Evolutionary conservation across 2,888 invertebrate genomes (phyloP), one percentile per base, ranked within the genome.

Genomic region (Agrochola lota): DNA sequence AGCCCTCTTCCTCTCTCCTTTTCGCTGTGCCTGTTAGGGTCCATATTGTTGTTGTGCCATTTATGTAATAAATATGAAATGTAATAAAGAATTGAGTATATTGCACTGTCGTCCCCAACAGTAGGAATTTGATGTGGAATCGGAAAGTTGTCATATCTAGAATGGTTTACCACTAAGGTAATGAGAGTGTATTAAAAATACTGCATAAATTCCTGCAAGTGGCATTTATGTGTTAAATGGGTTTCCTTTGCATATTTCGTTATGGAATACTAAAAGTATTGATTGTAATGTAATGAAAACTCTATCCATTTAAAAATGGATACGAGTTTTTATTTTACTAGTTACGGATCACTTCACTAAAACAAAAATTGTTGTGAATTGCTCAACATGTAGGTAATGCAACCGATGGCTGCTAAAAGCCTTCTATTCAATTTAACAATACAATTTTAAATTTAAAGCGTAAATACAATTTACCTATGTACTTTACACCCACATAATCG

Each of bases 221-320:
- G 26, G 23, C 0, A 23, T 20, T 23, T 40, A 23, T 2, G 17
- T 40, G 9, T 52, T 15, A 46, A 57, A 17, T 59, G 1, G 17
- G 1, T 30, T 76, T 60, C 15, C 8, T 62, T 23, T 55, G 15
- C 5, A 30, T 68, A 43, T 69, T 63, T 69, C 4, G 2, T 57
- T 78, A 71, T 40, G 46, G 74, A 69, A 69, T 60, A 55, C 78
- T 60, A 46, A 59, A 67, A 64, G 1, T 7, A 60, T 40, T 59
- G n/a, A 52, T 62, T 70, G 49, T 60, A 63, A 64, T 52, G 43
- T 52, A 77, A 66, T 72, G 17, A 43, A 77, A 69, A 20, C 40
- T 35, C 12, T 62, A 23, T 55, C 12, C 11, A 70, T 73, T 81
- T 57, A 52, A 17, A 52, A 81, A 81, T 71, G 60, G 35, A 62